Conservation (phyloP, 2,888 invertebrate genomes). For the Drosophila imparisetae region DNA sequence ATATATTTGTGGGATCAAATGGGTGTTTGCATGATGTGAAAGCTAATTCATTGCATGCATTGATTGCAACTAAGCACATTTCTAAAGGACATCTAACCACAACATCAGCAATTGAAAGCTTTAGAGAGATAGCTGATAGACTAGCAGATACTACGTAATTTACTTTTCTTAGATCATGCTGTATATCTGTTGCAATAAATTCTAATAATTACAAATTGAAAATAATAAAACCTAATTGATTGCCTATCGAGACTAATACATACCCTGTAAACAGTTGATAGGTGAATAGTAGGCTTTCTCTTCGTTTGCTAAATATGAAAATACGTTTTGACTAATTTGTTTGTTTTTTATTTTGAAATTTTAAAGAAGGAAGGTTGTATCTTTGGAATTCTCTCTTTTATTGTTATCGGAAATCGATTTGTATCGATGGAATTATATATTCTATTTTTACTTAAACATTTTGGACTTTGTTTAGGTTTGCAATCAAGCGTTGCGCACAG, state of each 20-base stretch:
- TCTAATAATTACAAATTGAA: not conserved
- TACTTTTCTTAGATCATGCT: too few relatives aligned
- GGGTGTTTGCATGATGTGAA: slow-evolving; percentile 12
- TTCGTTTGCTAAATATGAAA: not conserved
- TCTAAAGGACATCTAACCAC: slow-evolving; percentile 5
- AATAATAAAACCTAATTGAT: not conserved
- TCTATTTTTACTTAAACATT: not conserved
- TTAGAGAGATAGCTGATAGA: not conserved
- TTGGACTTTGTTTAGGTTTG: not conserved
- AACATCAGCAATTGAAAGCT: not conserved
- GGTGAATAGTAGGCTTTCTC: not conserved
- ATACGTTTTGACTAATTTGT: not conserved
- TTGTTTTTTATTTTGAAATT: not conserved
- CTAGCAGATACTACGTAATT: not conserved
- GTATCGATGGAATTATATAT: not conserved
- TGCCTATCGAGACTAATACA: not conserved
- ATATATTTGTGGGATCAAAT: not conserved
- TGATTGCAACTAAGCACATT: slow-evolving; percentile 22
- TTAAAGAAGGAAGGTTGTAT: not conserved
- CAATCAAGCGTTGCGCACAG: not conserved
- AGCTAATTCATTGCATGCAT: slow-evolving; percentile 25
- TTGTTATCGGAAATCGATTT: not conserved
- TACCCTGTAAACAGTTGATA: not conserved
- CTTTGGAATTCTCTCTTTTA: not conserved
- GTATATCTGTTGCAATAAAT: not conserved